phyloP scores from a whole-genome alignment of 53 echinoderm and acorn worm genomes.

The Luidia sarsii region DNA sequence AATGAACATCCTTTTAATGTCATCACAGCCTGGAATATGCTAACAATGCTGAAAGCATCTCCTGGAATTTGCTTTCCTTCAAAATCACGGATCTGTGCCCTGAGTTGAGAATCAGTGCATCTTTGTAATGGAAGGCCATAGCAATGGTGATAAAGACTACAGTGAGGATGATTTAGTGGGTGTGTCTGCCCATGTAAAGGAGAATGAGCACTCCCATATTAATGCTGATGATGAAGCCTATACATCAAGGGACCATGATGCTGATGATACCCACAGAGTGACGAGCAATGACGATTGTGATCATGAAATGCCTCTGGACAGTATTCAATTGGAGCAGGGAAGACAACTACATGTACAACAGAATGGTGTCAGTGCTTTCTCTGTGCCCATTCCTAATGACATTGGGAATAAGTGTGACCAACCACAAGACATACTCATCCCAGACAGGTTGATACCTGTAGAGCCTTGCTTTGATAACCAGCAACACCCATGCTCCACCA shows the following conservation, averaged over 20 bases:
- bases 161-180: neutral
- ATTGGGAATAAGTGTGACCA: neutral
- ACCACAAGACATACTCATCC: neutral
- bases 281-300: no score
- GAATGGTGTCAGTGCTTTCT: neutral
- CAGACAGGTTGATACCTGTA: neutral
- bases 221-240: neutral
- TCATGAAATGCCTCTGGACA: no score
- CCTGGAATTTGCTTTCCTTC: no score
- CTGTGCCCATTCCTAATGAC: neutral
- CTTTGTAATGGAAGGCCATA: neutral
- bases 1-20: no score
- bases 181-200: no score
- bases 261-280: no score
- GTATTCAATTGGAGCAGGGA: no score
- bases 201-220: no score
- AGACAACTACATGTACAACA: neutral
- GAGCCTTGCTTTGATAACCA: neutral
- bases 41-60: no score
- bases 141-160: neutral
- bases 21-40: no score
- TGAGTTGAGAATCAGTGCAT: no score
- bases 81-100: no score
- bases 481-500: conserved; percentile 33
- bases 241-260: neutral